A percentile compares a stretch with the other conserved stretches of the same genome.
phyloP scores from a whole-genome alignment of 2,113 vertebrate genomes.

The Dermatemys mawii region DNA sequence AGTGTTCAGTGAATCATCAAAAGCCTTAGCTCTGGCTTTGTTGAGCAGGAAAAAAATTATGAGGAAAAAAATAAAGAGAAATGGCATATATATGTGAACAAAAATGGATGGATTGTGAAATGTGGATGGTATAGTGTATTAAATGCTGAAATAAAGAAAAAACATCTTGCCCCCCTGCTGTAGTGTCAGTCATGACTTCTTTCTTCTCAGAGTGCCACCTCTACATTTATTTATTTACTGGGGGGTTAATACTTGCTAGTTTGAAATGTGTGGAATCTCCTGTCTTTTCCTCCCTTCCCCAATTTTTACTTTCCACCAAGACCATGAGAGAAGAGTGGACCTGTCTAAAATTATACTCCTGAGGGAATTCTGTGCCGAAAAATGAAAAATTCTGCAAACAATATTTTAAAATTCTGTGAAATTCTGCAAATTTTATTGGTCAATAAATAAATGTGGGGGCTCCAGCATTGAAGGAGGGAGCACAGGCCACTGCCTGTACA shows the following conservation, averaged over 20 bases:
- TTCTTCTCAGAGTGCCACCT: not conserved
- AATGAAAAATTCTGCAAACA: too few relatives aligned
- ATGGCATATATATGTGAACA: not conserved
- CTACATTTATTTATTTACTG: not conserved
- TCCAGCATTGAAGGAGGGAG: too few relatives aligned
- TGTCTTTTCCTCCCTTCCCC: not conserved
- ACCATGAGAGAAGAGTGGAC: not conserved
- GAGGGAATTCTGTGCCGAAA: too few relatives aligned
- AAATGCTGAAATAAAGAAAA: slow-evolving; percentile 18
- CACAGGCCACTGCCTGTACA: too few relatives aligned
- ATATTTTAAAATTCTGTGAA: too few relatives aligned
- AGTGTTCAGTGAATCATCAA: not conserved
- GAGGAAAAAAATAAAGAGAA: not conserved
- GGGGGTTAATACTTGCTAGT: not conserved
- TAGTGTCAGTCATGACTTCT: not conserved
- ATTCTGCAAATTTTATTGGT: too few relatives aligned
- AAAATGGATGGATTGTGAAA: not conserved
- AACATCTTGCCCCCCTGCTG: not conserved
- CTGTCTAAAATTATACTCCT: not conserved
- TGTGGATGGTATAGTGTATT: fast-evolving
- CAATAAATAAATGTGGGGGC: too few relatives aligned
- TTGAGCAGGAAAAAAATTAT: not conserved
- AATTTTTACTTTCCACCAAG: not conserved
- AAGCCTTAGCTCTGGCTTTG: not conserved
- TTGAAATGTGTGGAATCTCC: not conserved